Conservation (phyloP, 2,797 vertebrate genomes). For the Gymnothorax reevesii region DNA sequence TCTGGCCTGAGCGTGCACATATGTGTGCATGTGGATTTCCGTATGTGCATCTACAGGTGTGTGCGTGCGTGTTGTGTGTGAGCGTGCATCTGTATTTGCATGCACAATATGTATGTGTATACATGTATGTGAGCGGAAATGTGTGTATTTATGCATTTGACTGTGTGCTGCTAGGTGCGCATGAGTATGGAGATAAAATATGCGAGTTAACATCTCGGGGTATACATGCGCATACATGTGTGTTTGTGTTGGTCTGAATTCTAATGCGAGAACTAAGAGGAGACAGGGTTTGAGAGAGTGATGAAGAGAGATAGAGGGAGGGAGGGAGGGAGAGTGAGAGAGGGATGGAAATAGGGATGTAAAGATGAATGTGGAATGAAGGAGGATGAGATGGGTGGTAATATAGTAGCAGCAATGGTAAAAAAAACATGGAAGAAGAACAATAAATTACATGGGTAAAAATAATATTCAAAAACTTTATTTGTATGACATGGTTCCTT, state of each 20-base stretch:
- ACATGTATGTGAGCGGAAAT: background rate
- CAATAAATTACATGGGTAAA: too few species aligned
- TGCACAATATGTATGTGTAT: too few species aligned
- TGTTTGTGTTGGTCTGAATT: background rate
- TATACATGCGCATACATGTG: background rate
- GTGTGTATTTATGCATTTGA: background rate
- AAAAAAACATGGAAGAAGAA: too few species aligned
- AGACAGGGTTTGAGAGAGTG: too few species aligned
- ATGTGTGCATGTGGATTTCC: background rate
- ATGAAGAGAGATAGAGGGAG: too few species aligned
- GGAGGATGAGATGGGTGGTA: too few species aligned
- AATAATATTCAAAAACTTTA: too few species aligned
- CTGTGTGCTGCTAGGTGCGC: background rate
- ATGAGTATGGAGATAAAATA: background rate
- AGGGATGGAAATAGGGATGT: too few species aligned
- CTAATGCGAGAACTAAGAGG: background rate
- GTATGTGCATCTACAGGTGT: slow-evolving; percentile 59
- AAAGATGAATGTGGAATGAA: too few species aligned
- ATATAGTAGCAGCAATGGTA: too few species aligned
- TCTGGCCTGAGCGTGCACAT: background rate
- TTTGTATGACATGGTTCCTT: too few species aligned
- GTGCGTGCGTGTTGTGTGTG: slow-evolving; percentile 21
- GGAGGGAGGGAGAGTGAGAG: too few species aligned
- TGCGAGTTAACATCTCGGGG: background rate
- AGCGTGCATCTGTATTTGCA: background rate